These are phyloP conservation scores for Tetragonula clypearis DNA, from an alignment of 1,140 invertebrate genomes.

Conservation along the genomic window DNA sequence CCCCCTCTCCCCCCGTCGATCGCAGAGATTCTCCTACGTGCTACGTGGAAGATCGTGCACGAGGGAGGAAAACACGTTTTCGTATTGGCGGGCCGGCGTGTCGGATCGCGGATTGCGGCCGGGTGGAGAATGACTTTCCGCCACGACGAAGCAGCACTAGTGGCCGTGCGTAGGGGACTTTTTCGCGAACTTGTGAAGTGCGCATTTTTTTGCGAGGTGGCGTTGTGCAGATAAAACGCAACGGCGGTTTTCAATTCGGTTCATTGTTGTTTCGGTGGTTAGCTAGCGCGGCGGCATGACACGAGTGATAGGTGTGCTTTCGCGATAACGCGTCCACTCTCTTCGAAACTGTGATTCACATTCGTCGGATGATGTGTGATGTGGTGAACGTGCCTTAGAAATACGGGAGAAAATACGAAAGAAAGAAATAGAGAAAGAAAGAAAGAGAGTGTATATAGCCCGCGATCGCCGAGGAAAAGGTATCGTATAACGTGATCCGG, in stretches of 20 bases:
- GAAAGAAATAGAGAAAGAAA: too few relatives aligned
- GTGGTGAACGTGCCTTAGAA: conserved; percentile 63
- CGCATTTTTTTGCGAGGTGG: conserved; percentile 63
- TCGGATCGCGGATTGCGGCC: not conserved
- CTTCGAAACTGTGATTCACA: conserved; percentile 59
- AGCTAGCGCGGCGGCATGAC: conserved; percentile 67
- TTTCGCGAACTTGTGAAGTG: conserved; percentile 58
- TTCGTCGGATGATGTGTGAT: conserved; percentile 47
- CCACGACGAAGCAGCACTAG: conserved; percentile 42
- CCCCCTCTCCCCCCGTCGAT: not conserved
- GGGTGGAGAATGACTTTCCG: conserved; percentile 44
- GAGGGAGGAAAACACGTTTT: not conserved
- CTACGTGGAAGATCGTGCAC: not conserved
- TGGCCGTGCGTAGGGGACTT: conserved; percentile 47
- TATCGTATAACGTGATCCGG: conserved; percentile 29
- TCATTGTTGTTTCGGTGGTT: conserved; percentile 71
- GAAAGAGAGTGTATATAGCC: too few relatives aligned
- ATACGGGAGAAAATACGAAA: not conserved
- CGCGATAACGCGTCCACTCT: conserved; percentile 62
- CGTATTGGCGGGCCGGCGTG: not conserved
- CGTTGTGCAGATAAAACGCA: conserved; percentile 66
- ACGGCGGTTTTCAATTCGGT: conserved; percentile 55
- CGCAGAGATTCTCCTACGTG: not conserved
- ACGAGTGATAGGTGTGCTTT: conserved; percentile 68
- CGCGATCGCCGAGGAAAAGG: conserved; percentile 45